Evolutionary conservation across 2,888 invertebrate genomes (phyloP), one percentile per base, ranked within the genome.

Genomic region (Matsumyia berberina): DNA sequence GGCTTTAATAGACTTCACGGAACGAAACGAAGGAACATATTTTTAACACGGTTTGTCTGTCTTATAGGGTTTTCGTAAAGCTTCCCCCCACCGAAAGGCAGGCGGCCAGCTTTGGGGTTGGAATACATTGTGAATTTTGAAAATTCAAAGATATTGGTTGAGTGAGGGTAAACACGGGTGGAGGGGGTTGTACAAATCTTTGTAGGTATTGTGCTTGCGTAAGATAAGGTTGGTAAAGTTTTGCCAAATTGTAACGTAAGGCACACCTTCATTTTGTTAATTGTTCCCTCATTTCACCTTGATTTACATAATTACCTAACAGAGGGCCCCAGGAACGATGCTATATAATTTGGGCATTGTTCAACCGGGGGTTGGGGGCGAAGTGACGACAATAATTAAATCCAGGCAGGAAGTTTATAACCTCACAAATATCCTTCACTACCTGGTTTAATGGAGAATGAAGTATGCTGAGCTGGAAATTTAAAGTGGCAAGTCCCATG

Each of bases 1-100:
- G 55, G 55, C 53, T 73, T 73, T 73, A 55, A 73, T 64, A 64
- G 73, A 64, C 73, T 53, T 64, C 64, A 44, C 53, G 6, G n/a
- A 35, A 29, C 44, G 29, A 15, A 53, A 31, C 11, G 31, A 7
- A 15, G 62, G 33, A 29, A 55, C 17, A 17, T 53, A 8, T 37
- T 39, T 29, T 17, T 12, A 4, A 1, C 24, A 24, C 12, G 15
- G 9, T 51, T 51, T 49, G 53, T 17, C 66, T 51, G 31, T 24
- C 51, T 39, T 53, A 17, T 11, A 17, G 31, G 37, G 12, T 15
- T 31, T 51, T 17, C 24, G 24, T 24, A 4, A 24, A 3, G 24
- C 24, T 24, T 24, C 24, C 24, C 24, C 24, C 24, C 4, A 24
- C 4, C 1, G 24, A 4, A 1, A 24, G 24, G 1, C 15, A 31